Percentiles rank a stretch among this genome's conserved stretches.
Evolutionary conservation across 2,113 vertebrate species (phyloP).

Genomic region (Trogon surrucura): DNA sequence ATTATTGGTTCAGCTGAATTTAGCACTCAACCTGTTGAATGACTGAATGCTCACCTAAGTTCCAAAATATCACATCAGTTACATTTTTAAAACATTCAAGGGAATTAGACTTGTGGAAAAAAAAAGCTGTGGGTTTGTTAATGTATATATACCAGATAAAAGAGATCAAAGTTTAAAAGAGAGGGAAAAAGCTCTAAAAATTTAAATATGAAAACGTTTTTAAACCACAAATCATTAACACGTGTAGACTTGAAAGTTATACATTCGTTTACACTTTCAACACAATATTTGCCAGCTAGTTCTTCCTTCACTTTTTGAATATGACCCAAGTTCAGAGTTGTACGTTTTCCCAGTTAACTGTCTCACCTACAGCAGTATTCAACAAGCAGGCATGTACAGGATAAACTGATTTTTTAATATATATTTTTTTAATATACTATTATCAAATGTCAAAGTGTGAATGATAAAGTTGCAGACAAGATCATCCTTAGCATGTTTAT

Average conservation of each 20-base stretch:
- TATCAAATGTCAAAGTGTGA: background rate
- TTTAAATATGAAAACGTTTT: conserved; percentile 55
- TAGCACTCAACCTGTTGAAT: background rate
- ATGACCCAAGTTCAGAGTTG: background rate
- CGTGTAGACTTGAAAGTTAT: conserved; percentile 26
- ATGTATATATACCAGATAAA: conserved; percentile 9
- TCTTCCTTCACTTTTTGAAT: conserved; percentile 59
- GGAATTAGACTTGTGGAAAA: conserved; percentile 19
- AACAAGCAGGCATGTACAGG: background rate
- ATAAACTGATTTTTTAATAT: background rate
- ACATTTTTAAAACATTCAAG: background rate
- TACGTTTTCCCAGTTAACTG: background rate
- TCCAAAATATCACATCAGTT: background rate
- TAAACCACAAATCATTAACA: conserved; percentile 67
- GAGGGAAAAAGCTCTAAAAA: background rate
- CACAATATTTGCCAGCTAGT: conserved; percentile 45
- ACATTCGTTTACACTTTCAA: conserved; percentile 62
- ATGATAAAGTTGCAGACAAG: background rate
- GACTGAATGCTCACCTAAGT: background rate
- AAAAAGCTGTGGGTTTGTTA: conserved; percentile 42
- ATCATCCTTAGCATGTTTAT: background rate
- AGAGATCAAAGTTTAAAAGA: conserved; percentile 19
- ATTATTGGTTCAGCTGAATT: background rate
- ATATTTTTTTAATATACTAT: background rate
- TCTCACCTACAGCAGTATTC: background rate